phyloP scores from a whole-genome alignment of 2,797 vertebrate species.

The Phoxinus dragarum region DNA sequence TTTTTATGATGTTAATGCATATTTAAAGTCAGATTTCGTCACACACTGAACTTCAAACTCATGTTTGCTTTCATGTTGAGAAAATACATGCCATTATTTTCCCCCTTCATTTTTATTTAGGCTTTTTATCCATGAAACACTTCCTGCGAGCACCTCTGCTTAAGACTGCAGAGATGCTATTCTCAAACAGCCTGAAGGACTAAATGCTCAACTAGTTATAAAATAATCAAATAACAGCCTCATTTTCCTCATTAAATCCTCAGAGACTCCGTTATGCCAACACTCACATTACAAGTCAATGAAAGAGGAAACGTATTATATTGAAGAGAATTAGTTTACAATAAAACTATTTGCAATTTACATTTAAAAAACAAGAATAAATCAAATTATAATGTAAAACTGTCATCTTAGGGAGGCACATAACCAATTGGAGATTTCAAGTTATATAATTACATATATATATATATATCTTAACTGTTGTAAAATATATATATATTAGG shows the following conservation, averaged over 20 bases:
- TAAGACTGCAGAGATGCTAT: slow-evolving; percentile 16
- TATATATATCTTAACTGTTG: no score
- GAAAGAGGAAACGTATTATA: not conserved
- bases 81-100: not conserved
- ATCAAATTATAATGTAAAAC: not conserved
- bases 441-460: no score
- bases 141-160: not conserved
- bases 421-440: no score
- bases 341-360: not conserved
- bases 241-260: slow-evolving; percentile 27
- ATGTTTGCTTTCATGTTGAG: not conserved
- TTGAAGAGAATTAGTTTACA: slow-evolving; percentile 19
- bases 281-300: slow-evolving; percentile 34
- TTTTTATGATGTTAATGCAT: not conserved
- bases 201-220: slow-evolving; percentile 26
- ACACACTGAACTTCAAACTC: not conserved
- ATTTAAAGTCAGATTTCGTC: not conserved
- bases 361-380: fast-evolving
- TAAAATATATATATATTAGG: no score
- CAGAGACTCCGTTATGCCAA: not conserved
- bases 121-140: no score
- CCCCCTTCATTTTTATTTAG: not conserved
- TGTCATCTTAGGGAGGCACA: not conserved
- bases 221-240: slow-evolving; percentile 13
- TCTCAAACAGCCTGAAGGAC: not conserved